Conservation (phyloP, 2,113 vertebrate species). For the Esox niger region DNA sequence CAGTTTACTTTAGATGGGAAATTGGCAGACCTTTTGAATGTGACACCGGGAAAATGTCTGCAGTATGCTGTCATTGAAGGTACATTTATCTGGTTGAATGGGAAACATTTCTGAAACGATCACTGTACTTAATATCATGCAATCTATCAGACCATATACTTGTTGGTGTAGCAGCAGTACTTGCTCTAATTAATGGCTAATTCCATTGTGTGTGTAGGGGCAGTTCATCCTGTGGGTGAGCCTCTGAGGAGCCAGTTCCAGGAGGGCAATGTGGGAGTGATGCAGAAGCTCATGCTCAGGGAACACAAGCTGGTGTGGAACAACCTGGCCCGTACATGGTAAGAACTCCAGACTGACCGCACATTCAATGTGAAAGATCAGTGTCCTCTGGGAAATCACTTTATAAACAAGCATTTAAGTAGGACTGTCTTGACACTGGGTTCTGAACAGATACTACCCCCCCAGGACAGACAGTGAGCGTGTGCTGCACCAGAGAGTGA, state of each 20-base stretch:
- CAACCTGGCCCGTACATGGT: constrained; percentile 77
- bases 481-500: constrained; percentile 75
- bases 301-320: constrained; percentile 87
- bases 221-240: constrained; percentile 73
- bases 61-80: constrained; percentile 83
- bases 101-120: too few species aligned
- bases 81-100: constrained; percentile 30
- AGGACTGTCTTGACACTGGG: not conserved
- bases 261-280: constrained; percentile 75
- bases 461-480: constrained; percentile 72
- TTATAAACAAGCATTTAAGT: not conserved
- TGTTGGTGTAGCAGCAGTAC: not conserved
- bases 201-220: constrained; percentile 58
- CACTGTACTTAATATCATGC: too few species aligned
- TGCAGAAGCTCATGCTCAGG: constrained; percentile 79
- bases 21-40: constrained; percentile 72
- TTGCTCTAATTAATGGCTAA: too few species aligned
- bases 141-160: not conserved
- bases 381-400: not conserved
- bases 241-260: constrained; percentile 77
- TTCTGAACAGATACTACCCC: not conserved
- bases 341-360: constrained; percentile 26
- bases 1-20: constrained; percentile 69
- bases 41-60: constrained; percentile 73
- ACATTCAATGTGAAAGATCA: not conserved